Evolutionary conservation across 2,797 vertebrate species (phyloP), one percentile per base, ranked within the genome.

Genomic region (Meda fulgida): DNA sequence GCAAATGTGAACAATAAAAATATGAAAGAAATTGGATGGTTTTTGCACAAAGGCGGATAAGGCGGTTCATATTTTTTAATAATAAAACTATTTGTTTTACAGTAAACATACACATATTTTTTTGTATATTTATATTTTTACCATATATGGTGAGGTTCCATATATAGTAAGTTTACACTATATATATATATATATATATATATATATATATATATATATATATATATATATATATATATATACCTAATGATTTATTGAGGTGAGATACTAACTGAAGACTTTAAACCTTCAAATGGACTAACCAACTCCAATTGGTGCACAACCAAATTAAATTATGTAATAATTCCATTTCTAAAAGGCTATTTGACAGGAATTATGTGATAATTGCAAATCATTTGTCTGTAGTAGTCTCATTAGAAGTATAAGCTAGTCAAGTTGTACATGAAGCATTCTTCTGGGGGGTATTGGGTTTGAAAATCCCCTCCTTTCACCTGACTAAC

Each of bases 401-500:
- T 16, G 2, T 29, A 53, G 16, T 29, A 38, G 58, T 66, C 34
- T 40, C 38, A 66, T 66, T 34, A 14, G 16, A 76, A 26, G 26
- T 26, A 19, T 29, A 4, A 1, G 66, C 66, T 13, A 38, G n/a
- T 13, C 23, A 69, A 58, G 34, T 77, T 58, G 40, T 60, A 31
- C 26, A 76, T 48, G n/a, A 77, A 43, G 13, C n/a, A 55, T 58
- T 69, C 18, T 84, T 4, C 26, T 72, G 60, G 58, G 71, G 69
- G 43, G 19, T 58, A 76, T 3, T 34, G 75, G 36, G 40, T 79
- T 71, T 71, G 38, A 72, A 69, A 51, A 65, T 63, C 51, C 31
- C 43, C 72, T 69, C 51, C 85, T 77, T 85, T 85, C 80, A 87
- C 87, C 84, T 83, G 79, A 26, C 79, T 85, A 85, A 85, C 78